Percentiles rank a stretch among this genome's conserved stretches.
phyloP scores from a whole-genome alignment of 2,797 vertebrate species.

The Tachyglossus aculeatus region DNA sequence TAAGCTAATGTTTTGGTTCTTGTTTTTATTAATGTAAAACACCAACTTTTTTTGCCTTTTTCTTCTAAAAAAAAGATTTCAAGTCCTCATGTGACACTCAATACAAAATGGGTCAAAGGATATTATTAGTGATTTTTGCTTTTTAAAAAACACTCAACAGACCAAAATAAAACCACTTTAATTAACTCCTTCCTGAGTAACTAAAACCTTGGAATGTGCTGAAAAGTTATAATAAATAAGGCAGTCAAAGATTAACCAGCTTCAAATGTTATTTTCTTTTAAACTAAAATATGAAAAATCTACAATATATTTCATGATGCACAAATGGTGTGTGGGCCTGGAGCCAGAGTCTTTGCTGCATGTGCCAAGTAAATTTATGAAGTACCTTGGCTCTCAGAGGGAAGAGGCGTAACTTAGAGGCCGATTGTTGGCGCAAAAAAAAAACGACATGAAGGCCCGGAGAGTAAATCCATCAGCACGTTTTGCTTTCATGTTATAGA shows the following conservation, averaged over 20 bases:
- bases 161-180: slow-evolving; percentile 76
- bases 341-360: slow-evolving; percentile 53
- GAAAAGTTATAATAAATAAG: slow-evolving; percentile 85
- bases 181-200: slow-evolving; percentile 92
- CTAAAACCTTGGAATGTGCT: slow-evolving; percentile 87
- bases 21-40: slow-evolving; percentile 62
- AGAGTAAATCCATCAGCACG: slow-evolving; percentile 40
- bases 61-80: slow-evolving; percentile 50
- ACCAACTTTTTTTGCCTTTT: slow-evolving; percentile 35
- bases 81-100: slow-evolving; percentile 67
- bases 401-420: slow-evolving; percentile 35
- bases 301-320: slow-evolving; percentile 73
- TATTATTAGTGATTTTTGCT: slow-evolving; percentile 59
- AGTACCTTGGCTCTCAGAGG: slow-evolving; percentile 60
- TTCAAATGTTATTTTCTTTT: slow-evolving; percentile 72
- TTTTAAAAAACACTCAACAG: slow-evolving; percentile 62
- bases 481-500: slow-evolving; percentile 44
- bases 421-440: slow-evolving; percentile 58
- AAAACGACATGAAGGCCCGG: slow-evolving; percentile 51
- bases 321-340: slow-evolving; percentile 61
- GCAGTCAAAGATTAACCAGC: slow-evolving; percentile 73
- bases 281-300: slow-evolving; percentile 73
- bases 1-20: slow-evolving; percentile 66
- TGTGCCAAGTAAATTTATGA: slow-evolving; percentile 65
- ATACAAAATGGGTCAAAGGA: slow-evolving; percentile 65